A percentile compares a stretch with the other conserved stretches of the same genome.
Evolutionary conservation across 2,797 vertebrate species (phyloP).

Genomic region (Momotus momota): DNA sequence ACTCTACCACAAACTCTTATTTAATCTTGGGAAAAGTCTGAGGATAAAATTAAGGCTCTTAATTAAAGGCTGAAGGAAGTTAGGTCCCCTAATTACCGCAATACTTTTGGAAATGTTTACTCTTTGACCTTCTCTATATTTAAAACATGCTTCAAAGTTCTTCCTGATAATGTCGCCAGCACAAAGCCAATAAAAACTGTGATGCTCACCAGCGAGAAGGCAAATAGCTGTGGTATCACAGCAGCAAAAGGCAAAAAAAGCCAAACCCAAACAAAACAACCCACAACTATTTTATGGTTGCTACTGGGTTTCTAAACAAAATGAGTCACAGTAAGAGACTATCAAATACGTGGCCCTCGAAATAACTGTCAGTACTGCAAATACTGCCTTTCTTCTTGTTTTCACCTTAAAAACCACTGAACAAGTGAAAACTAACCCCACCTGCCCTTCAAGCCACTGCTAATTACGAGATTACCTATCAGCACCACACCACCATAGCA

Average conservation of each 20-base stretch:
- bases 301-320: not conserved
- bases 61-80: constrained; percentile 42
- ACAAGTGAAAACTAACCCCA: constrained; percentile 36
- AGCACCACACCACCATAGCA: not conserved
- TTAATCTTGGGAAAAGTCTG: constrained; percentile 27
- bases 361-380: not conserved
- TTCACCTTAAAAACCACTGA: not conserved
- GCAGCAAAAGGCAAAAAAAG: not conserved
- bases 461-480: not conserved
- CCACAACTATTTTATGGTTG: not conserved
- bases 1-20: not conserved
- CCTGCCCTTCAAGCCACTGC: constrained; percentile 2
- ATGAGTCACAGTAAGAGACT: not conserved
- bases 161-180: not conserved
- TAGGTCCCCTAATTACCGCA: not conserved
- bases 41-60: constrained; percentile 43
- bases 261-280: not conserved
- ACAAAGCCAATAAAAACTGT: not conserved
- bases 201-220: not conserved
- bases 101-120: constrained; percentile 31
- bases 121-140: constrained; percentile 50
- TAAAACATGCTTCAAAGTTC: not conserved
- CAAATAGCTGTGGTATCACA: not conserved
- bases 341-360: not conserved
- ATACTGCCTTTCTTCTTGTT: not conserved